These are phyloP conservation scores for Netta rufina DNA, from an alignment of 2,797 vertebrate genomes.

Conservation along the genomic window DNA sequence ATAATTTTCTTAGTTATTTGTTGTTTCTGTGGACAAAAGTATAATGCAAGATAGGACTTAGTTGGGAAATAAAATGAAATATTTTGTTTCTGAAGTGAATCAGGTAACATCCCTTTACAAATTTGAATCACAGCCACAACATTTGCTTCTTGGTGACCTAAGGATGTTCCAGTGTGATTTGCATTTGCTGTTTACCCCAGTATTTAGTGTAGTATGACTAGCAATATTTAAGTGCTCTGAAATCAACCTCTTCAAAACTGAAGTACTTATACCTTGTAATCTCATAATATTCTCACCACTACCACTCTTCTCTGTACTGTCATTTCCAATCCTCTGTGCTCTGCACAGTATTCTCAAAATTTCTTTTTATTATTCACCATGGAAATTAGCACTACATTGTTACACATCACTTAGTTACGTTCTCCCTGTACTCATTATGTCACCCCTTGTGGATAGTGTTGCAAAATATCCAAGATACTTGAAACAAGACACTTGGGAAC, in stretches of 20 bases:
- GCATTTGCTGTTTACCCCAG: not conserved
- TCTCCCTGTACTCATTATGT: conserved; percentile 24
- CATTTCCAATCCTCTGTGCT: not conserved
- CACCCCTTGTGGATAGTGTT: conserved; percentile 16
- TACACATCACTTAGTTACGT: conserved; percentile 8
- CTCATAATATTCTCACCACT: not conserved
- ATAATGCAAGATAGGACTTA: not conserved
- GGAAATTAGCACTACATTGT: conserved; percentile 17
- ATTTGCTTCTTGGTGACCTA: not conserved
- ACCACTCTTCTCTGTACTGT: not conserved
- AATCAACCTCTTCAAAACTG: not conserved
- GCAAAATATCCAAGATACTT: conserved; percentile 35
- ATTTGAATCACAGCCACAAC: not conserved
- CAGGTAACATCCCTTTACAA: not conserved
- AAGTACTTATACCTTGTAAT: not conserved
- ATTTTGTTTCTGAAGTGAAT: not conserved
- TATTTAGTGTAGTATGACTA: not conserved
- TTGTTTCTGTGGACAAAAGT: not conserved
- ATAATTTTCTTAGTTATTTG: not conserved
- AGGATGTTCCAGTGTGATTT: not conserved
- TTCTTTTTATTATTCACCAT: not conserved
- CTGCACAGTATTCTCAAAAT: not conserved
- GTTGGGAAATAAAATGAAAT: not conserved
- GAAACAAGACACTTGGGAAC: conserved; percentile 36
- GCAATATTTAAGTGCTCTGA: not conserved